Base-by-base conservation (phyloP, 2,113 vertebrate species). In the Spea multiplicata region DNA sequence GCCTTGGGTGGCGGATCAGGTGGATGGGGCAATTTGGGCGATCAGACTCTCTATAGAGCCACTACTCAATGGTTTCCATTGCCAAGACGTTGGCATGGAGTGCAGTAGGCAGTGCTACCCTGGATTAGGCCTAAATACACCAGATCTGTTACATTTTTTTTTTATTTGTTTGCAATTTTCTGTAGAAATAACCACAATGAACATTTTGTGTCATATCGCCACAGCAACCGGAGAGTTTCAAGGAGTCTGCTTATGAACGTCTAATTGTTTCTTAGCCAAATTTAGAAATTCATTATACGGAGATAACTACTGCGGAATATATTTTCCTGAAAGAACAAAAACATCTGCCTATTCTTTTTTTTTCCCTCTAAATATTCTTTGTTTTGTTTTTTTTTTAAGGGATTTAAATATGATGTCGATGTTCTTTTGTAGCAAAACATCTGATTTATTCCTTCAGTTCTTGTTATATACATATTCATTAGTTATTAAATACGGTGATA, bases 401-500 rank as follows among this genome's bases (percentile, higher is more conserved):
- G n/a, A 44, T 71, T 52, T 30, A 6, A 8, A 30, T 9, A 71
- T 53, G 10, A 10, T 16, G 5, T 3, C 5, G 17, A 53, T n/a
- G n/a, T 50, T 69, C 8, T 71, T 44, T 4, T 10, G 9, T 9
- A 17, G 4, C 6, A 53, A 55, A 53, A 52, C 48, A 30, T 52
- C 5, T 8, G 47, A 52, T 44, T 71, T 57, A 71, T 57, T 72
- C 17, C 8, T 13, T 44, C 10, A 53, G 48, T 44, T 30, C 12
- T 71, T 71, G 69, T n/a, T 10, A 13, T n/a, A 71, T 55, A 9
- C 50, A 10, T 46, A 9, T 71, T 8, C 17, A 71, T 71, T n/a
- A 71, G 8, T 16, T 17, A 71, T 16, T 44, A 17, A 50, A 30
- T 55, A 49, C 50, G 16, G 7, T 16, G 14, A 70, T 16, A 70